Evolutionary conservation across 2,888 invertebrate species (phyloP), one percentile per base, ranked within the genome.

Genomic region (Melikaiella ostensackeni): DNA sequence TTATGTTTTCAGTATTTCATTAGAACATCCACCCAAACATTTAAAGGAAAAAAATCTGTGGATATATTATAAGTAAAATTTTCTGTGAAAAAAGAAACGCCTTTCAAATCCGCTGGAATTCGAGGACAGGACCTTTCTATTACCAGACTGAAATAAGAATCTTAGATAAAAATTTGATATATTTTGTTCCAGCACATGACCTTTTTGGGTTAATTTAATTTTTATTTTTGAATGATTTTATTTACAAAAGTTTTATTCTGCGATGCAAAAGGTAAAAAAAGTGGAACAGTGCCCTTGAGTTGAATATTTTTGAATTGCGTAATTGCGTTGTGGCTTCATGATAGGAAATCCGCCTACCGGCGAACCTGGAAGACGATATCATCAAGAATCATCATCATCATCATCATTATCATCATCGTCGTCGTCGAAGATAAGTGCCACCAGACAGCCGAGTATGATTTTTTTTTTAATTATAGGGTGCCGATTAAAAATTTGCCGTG

Each of bases 371-470:
- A 24, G n/a, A 63, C 33, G 11, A 35, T 63, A 63, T 63, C 21
- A 21, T 63, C 50, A 50, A 30, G 46, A 30, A 50, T 66, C 19
- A 42, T 66, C 42, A 70, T 70, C 27, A 66, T 66, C 2, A 66
- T 66, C 19, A 46, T 70, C n/a, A 50, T 66, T 9, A 42, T 66
- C 42, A 70, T 70, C n/a, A 11, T 70, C n/a, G 70, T 70, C 50
- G 50, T 55, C 70, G 70, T 70, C 50, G 21, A 16, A 63, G 63
- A 35, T 35, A 33, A 63, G 63, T 50, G 70, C 70, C 70, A 70
- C 70, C 70, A 70, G 70, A 70, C 70, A 70, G 70, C 70, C 70
- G 70, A 70, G 11, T 70, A 70, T n/a, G 46, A 50, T 13, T 30
- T 70, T 50, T 70, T 30, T 70, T 21, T 38, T 27, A 70, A 46